These are phyloP conservation scores for Bombus confusus DNA, from an alignment of 1,140 invertebrate species.

Conservation along the genomic window DNA sequence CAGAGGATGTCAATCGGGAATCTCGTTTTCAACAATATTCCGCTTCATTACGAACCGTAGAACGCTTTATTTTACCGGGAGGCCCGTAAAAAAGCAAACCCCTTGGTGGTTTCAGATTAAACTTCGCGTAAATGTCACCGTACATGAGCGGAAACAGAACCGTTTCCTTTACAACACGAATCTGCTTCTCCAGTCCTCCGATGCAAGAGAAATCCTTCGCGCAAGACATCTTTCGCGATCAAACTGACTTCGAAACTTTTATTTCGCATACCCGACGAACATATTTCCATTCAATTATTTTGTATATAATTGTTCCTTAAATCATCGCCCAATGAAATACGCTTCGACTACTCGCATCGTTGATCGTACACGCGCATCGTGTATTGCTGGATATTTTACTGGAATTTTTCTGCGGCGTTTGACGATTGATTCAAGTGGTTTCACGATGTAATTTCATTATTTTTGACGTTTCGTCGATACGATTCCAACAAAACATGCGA, in stretches of 20 bases:
- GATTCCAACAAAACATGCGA: conserved; percentile 37
- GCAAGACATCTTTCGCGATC: conserved; percentile 63
- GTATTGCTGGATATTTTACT: conserved; percentile 46
- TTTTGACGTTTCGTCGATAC: conserved; percentile 63
- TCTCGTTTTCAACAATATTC: not conserved
- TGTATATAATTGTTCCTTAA: not conserved
- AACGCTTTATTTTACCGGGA: conserved; percentile 84
- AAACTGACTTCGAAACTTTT: not conserved
- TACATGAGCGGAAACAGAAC: conserved; percentile 88
- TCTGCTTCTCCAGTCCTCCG: conserved; percentile 87
- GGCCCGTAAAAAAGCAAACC: conserved; percentile 91
- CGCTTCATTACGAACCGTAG: conserved; percentile 34
- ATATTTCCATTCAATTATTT: conserved; percentile 17
- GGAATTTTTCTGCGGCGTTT: conserved; percentile 47
- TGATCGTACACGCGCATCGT: conserved; percentile 36
- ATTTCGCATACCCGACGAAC: conserved; percentile 26
- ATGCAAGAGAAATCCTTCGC: conserved; percentile 83
- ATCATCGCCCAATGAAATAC: not conserved
- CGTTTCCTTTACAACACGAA: conserved; percentile 88
- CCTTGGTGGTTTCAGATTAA: conserved; percentile 87
- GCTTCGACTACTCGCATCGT: not conserved
- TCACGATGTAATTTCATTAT: conserved; percentile 71
- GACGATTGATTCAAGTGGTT: conserved; percentile 38
- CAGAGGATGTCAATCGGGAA: conserved; percentile 21
- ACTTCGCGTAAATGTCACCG: conserved; percentile 87